These are phyloP conservation scores for Rattus norvegicus DNA, from an alignment of 2,113 vertebrate species.

Conservation along the genomic window GRCr8 NC_086020.1:242648001-242648500, in stretches of 20 bases:
- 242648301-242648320: not conserved
- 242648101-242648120: not conserved
- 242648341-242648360: not conserved
- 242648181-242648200: not conserved
- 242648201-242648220: not conserved
- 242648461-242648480: not conserved
- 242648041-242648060: not conserved
- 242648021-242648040: not conserved
- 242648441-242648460: conserved; percentile 26
- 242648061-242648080: not conserved
- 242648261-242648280: not conserved
- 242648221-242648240: not conserved
- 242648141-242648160: not conserved
- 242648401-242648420: not conserved
- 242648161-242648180: not conserved
- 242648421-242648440: not conserved
- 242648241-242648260: not conserved
- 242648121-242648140: not conserved
- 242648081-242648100: not conserved
- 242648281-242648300: conserved; percentile 13
- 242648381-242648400: conserved; percentile 36
- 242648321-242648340: not conserved
- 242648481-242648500: not conserved
- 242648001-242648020: not conserved
- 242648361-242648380: not conserved